Conservation (phyloP, 2,888 invertebrate species). For the Kryphioiulus occultus region DNA sequence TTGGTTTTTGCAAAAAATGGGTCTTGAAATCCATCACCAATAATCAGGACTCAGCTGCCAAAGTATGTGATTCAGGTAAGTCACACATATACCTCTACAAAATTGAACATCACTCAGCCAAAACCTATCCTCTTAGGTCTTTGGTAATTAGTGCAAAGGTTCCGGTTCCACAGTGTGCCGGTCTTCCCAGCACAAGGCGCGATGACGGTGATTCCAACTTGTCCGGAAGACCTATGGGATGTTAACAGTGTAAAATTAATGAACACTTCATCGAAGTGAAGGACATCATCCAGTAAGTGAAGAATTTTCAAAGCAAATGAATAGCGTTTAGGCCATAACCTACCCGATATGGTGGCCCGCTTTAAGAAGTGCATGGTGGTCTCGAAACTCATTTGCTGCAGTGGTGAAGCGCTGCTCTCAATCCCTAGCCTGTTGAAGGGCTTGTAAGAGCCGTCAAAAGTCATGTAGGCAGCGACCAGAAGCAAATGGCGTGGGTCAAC, state of each 20-base stretch:
- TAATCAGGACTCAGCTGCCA: background rate
- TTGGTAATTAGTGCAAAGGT: slow-evolving; percentile 65
- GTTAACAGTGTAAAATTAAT: slow-evolving; percentile 56
- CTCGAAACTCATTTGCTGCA: slow-evolving; percentile 99
- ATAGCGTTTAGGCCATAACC: too few relatives aligned
- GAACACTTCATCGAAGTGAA: too few relatives aligned
- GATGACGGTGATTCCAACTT: slow-evolving; percentile 83
- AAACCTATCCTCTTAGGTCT: background rate
- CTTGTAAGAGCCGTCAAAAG: slow-evolving; percentile 86
- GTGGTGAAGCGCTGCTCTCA: slow-evolving; percentile 86
- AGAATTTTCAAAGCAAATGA: too few relatives aligned
- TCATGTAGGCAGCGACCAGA: slow-evolving; percentile 97
- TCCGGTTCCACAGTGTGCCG: slow-evolving; percentile 84
- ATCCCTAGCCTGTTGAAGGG: slow-evolving; percentile 92
- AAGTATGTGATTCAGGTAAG: background rate
- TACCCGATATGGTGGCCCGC: slow-evolving; percentile 74
- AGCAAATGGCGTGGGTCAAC: slow-evolving; percentile 94
- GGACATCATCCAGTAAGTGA: too few relatives aligned
- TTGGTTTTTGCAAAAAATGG: background rate
- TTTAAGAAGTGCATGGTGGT: slow-evolving; percentile 86
- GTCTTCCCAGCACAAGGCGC: slow-evolving; percentile 84
- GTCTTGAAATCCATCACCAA: background rate
- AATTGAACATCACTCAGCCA: background rate
- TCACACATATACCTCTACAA: background rate
- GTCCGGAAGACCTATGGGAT: slow-evolving; percentile 72